phyloP scores from a whole-genome alignment of 1,140 invertebrate species.

The Polypedilum vanderplanki region DNA sequence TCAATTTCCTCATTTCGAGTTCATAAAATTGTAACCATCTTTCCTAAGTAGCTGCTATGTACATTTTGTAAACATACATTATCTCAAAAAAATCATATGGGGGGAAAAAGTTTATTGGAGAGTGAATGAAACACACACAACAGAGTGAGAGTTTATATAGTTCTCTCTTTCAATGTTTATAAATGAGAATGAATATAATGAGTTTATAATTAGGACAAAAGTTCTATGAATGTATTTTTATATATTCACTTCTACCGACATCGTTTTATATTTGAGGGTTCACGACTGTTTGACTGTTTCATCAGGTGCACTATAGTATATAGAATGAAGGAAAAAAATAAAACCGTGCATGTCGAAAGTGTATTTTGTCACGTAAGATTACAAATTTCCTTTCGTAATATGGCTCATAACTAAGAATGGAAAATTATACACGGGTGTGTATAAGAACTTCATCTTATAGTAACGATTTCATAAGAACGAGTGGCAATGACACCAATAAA shows the following conservation, averaged over 20 bases:
- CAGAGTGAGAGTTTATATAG: neutral
- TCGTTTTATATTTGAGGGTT: neutral
- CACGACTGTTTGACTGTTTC: neutral
- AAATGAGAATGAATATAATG: constrained; percentile 6
- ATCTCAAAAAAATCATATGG: constrained; percentile 1
- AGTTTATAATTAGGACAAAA: constrained; percentile 14
- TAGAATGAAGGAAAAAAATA: neutral
- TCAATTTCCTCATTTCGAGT: neutral
- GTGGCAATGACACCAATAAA: too few relatives aligned
- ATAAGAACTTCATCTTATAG: neutral
- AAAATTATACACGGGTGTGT: neutral
- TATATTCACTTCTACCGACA: neutral
- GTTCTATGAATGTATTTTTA: neutral
- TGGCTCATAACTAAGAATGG: neutral
- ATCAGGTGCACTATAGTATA: constrained; percentile 17
- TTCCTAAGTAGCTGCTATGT: neutral
- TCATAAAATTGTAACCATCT: constrained; percentile 7
- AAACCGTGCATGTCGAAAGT: neutral
- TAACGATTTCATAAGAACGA: neutral
- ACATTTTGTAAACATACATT: constrained; percentile 19
- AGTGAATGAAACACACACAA: neutral
- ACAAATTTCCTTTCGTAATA: neutral
- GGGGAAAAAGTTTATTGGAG: neutral
- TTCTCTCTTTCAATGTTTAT: neutral
- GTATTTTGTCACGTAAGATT: constrained; percentile 12